Evolutionary conservation across 2,888 invertebrate species (phyloP).

Genomic region (Synanthedon vespiformis): DNA sequence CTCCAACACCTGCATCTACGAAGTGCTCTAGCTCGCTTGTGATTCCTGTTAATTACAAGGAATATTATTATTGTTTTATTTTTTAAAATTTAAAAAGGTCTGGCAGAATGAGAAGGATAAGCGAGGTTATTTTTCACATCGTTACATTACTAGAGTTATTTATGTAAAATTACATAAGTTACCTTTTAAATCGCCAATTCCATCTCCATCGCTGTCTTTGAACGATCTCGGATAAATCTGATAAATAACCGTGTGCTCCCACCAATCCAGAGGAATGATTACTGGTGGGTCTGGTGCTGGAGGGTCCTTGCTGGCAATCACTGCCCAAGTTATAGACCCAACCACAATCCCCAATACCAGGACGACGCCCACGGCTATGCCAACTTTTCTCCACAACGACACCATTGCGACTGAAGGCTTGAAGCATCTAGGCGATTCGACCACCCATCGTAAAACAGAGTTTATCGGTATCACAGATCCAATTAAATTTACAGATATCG

Average conservation of each 20-base stretch:
- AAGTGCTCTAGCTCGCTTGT: constrained; percentile 69
- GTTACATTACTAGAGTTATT: no score
- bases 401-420: constrained; percentile 11
- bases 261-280: constrained; percentile 73
- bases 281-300: background rate
- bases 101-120: no score
- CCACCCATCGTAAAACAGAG: no score
- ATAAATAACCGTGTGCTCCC: constrained; percentile 82
- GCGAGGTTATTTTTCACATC: no score
- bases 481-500: no score
- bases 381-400: constrained; percentile 12
- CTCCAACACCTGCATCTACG: constrained; percentile 74
- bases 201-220: constrained; percentile 83
- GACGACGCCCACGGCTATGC: constrained; percentile 16
- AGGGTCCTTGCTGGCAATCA: constrained; percentile 17
- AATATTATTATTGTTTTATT: no score
- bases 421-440: background rate
- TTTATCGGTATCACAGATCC: no score
- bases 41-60: constrained; percentile 42
- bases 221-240: constrained; percentile 88
- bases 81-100: background rate
- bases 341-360: constrained; percentile 19
- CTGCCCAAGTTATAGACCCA: constrained; percentile 26
- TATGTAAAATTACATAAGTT: constrained; percentile 4
- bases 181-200: constrained; percentile 85